These are phyloP conservation scores for Cephalopachus bancanus DNA, from an alignment of 2,797 vertebrate species.

Conservation along the genomic window DNA sequence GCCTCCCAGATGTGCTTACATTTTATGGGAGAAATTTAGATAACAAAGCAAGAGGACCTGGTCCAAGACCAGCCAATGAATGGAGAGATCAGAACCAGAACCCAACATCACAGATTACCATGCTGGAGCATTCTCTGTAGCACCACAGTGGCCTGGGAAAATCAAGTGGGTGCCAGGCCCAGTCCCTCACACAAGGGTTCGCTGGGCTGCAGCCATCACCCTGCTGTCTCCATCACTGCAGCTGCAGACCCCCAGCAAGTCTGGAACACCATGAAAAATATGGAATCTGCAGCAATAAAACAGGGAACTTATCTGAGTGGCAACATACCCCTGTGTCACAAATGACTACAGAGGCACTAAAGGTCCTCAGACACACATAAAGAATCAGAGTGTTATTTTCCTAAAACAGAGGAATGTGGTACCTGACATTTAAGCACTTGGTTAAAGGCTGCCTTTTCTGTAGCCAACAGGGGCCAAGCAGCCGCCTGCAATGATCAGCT, in stretches of 20 bases:
- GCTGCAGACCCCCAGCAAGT: neutral
- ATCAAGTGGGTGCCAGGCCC: no score
- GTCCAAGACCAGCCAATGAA: neutral
- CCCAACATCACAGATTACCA: neutral
- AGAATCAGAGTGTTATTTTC: no score
- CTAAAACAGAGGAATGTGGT: neutral
- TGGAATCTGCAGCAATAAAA: neutral
- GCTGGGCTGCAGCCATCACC: no score
- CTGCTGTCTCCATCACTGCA: fast-evolving
- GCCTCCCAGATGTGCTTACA: neutral
- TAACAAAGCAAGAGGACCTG: fast-evolving
- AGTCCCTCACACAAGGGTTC: no score
- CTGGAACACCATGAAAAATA: neutral
- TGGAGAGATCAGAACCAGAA: neutral
- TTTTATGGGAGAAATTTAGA: neutral
- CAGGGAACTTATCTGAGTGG: no score
- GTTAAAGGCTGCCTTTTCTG: neutral
- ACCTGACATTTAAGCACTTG: neutral
- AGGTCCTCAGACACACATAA: neutral
- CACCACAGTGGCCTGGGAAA: no score
- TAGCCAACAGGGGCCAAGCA: neutral
- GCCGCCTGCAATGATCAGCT: neutral
- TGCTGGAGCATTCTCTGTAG: no score
- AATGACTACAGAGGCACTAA: no score
- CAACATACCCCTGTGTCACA: fast-evolving